Conservation (phyloP, 2,888 invertebrate genomes). For the Coleophora deauratella region DNA sequence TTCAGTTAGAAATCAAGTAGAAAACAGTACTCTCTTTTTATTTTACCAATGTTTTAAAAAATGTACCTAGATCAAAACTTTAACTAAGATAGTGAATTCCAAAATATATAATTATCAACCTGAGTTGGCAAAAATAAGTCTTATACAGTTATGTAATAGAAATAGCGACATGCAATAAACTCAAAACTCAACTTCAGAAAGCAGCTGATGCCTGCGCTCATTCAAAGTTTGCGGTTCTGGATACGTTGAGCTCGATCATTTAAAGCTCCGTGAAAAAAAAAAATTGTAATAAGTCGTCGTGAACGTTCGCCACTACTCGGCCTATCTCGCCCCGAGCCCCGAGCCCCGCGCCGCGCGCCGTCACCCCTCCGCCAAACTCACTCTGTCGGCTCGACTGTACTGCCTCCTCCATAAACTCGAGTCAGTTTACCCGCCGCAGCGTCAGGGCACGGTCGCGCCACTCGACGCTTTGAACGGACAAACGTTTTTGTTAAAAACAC, state of each 20-base stretch:
- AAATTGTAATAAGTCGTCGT: conserved; percentile 72
- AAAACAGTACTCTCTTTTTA: not conserved
- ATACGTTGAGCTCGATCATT: conserved; percentile 52
- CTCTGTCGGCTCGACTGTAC: conserved; percentile 61
- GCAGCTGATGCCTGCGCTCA: conserved; percentile 49
- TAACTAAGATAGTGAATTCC: no score
- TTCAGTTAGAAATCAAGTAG: no score
- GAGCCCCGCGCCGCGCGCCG: conserved; percentile 44
- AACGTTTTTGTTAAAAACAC: conserved; percentile 59
- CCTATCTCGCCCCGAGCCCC: conserved; percentile 41
- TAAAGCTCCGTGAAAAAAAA: conserved; percentile 63
- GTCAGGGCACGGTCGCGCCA: conserved; percentile 65
- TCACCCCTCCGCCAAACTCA: conserved; percentile 27
- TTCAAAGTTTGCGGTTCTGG: conserved; percentile 52
- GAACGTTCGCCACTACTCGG: conserved; percentile 69
- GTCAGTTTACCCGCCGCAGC: conserved; percentile 66
- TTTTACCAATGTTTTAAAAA: not conserved
- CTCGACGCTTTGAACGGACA: conserved; percentile 54
- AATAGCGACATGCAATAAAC: conserved; percentile 14
- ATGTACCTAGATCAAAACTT: no score
- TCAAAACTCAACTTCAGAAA: conserved; percentile 17
- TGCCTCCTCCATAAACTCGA: conserved; percentile 47
- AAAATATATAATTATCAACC: no score
- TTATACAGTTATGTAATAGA: no score
- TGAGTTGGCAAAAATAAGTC: no score